phyloP scores from a whole-genome alignment of 2,113 vertebrate species.

The Telmatochromis sp. region DNA sequence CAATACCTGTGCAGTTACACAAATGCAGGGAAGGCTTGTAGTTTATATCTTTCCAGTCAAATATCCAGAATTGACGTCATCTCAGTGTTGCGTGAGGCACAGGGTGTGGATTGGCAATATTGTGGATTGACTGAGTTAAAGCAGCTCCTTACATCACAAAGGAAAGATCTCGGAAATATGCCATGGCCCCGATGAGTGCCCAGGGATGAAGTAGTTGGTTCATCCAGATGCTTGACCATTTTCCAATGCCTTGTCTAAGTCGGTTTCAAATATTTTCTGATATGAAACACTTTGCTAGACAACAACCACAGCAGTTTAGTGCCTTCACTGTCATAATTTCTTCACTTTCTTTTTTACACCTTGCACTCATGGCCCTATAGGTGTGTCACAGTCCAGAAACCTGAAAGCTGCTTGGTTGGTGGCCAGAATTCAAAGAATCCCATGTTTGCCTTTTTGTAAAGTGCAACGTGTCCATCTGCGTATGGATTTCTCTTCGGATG shows the following conservation, averaged over 20 bases:
- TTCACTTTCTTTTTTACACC: background rate
- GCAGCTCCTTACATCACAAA: background rate
- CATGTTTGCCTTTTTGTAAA: background rate
- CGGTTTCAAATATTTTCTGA: background rate
- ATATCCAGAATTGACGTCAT: background rate
- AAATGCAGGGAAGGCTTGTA: background rate
- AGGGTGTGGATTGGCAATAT: slow-evolving; percentile 6
- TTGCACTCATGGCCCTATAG: background rate
- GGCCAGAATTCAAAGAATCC: background rate
- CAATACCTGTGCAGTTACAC: background rate
- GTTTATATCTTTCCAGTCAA: background rate
- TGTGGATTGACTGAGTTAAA: background rate
- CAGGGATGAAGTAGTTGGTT: background rate
- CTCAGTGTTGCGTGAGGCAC: background rate
- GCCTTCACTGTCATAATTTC: background rate
- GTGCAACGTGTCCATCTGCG: accelerated
- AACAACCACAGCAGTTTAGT: background rate
- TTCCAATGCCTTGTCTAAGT: background rate
- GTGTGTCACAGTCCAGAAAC: background rate
- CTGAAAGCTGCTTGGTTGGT: background rate
- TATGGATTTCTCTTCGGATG: background rate
- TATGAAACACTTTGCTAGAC: background rate
- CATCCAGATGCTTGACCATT: background rate
- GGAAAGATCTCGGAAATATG: background rate
- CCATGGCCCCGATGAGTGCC: background rate